Conservation (phyloP, 2,113 vertebrate species). For the Zeus faber region DNA sequence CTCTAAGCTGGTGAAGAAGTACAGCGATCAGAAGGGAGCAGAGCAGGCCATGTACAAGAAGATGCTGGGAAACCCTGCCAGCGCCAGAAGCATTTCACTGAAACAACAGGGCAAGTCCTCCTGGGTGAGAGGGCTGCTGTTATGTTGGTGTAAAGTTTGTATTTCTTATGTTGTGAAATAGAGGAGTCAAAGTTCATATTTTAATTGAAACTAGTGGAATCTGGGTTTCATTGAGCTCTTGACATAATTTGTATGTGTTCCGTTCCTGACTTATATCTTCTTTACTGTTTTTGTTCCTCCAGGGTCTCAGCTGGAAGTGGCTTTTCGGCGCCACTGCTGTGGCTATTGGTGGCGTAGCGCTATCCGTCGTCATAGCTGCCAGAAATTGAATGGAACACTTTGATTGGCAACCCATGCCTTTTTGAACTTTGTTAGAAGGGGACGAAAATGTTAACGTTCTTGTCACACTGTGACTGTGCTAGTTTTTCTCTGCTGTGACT, state of each 20-base stretch:
- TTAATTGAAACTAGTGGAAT: no score
- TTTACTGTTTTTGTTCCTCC: conserved; percentile 26
- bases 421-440: conserved; percentile 22
- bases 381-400: conserved; percentile 81
- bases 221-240: no score
- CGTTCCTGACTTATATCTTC: no score
- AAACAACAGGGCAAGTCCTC: conserved; percentile 79
- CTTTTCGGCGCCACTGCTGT: conserved; percentile 93
- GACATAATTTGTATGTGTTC: no score
- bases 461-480: conserved; percentile 34
- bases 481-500: conserved; percentile 56
- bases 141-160: no score
- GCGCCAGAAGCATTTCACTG: conserved; percentile 37
- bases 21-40: conserved; percentile 84
- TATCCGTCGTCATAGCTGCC: conserved; percentile 95
- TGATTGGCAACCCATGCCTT: conserved; percentile 10
- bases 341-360: conserved; percentile 90
- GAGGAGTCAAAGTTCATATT: no score
- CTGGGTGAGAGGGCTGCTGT: conserved; percentile 79
- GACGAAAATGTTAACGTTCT: conserved; percentile 24
- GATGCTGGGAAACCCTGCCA: conserved; percentile 86
- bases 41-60: conserved; percentile 97
- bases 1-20: conserved; percentile 93
- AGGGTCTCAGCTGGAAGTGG: conserved; percentile 91
- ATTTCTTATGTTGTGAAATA: no score